These are phyloP conservation scores for Oikopleura vanhoeffeni DNA, from an alignment of 23 tunicate genomes.

Conservation along the genomic window DNA sequence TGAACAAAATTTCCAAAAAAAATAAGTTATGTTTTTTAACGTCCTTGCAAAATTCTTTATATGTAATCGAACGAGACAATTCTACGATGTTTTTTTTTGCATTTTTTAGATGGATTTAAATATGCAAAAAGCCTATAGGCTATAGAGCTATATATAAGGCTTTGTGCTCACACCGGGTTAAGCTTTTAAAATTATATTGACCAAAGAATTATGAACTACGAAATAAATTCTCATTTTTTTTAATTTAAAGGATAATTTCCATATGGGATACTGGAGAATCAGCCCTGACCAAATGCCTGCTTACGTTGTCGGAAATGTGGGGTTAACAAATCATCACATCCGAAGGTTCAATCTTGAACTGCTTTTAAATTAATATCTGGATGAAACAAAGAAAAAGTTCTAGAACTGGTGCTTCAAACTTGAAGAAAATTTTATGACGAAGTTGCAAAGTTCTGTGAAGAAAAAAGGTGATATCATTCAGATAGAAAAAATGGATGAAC, in stretches of 20 bases:
- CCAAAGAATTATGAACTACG: too few species aligned
- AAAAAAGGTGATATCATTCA: neutral
- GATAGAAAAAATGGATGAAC: neutral
- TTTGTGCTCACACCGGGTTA: too few species aligned
- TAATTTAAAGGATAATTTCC: neutral
- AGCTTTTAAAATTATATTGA: too few species aligned
- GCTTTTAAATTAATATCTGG: neutral
- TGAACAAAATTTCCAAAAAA: too few species aligned
- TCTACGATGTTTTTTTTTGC: too few species aligned
- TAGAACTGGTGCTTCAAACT: neutral
- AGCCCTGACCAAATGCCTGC: neutral
- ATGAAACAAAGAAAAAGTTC: neutral
- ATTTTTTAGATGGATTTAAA: too few species aligned
- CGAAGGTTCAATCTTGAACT: neutral
- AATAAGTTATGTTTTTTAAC: too few species aligned
- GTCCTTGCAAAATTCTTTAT: too few species aligned
- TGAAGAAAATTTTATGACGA: neutral
- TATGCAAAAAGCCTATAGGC: too few species aligned
- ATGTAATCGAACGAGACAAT: too few species aligned
- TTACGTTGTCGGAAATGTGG: neutral
- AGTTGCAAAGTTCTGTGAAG: neutral
- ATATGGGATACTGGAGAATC: neutral
- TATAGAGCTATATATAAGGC: too few species aligned
- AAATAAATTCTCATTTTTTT: too few species aligned
- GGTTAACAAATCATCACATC: neutral